These are phyloP conservation scores for Aspidiotus rigidus DNA, from an alignment of 2,888 invertebrate species.

Conservation along the genomic window DNA sequence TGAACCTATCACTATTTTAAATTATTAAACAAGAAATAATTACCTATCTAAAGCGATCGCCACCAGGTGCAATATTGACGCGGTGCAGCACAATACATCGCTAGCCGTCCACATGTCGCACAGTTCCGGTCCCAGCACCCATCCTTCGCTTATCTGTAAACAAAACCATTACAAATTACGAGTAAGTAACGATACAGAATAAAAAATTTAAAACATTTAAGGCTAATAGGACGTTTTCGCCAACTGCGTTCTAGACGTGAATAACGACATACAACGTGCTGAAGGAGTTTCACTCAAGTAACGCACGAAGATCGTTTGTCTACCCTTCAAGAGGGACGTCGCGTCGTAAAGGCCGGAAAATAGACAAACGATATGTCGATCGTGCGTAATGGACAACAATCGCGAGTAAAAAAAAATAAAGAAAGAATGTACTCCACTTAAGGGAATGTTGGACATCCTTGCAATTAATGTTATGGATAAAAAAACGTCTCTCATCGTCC, in stretches of 20 bases:
- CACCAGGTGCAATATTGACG: conserved; percentile 70
- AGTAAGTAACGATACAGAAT: neutral
- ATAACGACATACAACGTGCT: neutral
- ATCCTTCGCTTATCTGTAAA: conserved; percentile 68
- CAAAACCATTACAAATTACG: conserved; percentile 39
- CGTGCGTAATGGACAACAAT: no score
- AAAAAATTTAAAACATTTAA: neutral
- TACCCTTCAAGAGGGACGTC: no score
- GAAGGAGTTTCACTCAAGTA: no score
- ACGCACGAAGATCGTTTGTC: no score
- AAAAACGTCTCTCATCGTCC: no score
- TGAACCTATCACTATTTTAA: no score
- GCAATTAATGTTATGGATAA: no score
- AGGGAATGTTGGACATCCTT: no score
- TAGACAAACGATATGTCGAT: no score
- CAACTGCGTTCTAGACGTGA: neutral
- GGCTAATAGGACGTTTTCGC: neutral
- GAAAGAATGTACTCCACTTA: no score
- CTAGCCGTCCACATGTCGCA: conserved; percentile 93
- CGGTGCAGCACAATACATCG: conserved; percentile 87
- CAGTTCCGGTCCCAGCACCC: conserved; percentile 75
- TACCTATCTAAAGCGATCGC: conserved; percentile 75
- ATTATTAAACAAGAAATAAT: conserved; percentile 34
- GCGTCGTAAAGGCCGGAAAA: no score
- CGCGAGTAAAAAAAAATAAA: no score